phyloP scores from a whole-genome alignment of 2,888 invertebrate genomes.

The Aspidiotus rigidus region DNA sequence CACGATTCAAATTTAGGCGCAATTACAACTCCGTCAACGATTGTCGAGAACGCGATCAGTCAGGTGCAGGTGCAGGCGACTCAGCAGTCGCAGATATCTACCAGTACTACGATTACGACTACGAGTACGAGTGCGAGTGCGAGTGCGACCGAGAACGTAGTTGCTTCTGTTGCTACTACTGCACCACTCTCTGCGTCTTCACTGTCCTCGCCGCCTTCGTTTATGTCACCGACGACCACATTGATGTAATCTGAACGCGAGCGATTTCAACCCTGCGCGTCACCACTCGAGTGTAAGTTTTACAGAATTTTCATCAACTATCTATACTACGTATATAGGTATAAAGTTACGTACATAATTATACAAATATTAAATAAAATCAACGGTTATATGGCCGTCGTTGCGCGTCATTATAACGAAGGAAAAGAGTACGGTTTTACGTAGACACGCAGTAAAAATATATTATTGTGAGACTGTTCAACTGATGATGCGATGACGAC shows the following conservation, averaged over 20 bases:
- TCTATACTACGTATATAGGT: no score
- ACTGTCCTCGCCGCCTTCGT: constrained; percentile 1
- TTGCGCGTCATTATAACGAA: no score
- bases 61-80: constrained; percentile 7
- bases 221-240: constrained; percentile 30
- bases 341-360: no score
- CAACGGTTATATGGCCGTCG: no score
- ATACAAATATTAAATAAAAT: no score
- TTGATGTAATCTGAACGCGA: constrained; percentile 5
- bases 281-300: not conserved
- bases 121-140: no score
- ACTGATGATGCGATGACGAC: no score
- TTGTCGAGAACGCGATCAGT: constrained; percentile 12
- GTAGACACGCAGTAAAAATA: no score
- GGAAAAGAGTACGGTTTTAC: no score
- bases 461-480: no score
- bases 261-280: not conserved
- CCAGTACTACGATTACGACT: not conserved
- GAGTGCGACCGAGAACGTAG: no score
- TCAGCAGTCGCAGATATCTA: constrained; percentile 13
- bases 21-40: not conserved
- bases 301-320: no score
- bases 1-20: constrained; percentile 9
- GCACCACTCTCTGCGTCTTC: not conserved
- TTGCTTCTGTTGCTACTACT: not conserved